These are phyloP conservation scores for Brachynemurus nebulosus DNA, from an alignment of 2,888 invertebrate genomes.

Conservation along the genomic window DNA sequence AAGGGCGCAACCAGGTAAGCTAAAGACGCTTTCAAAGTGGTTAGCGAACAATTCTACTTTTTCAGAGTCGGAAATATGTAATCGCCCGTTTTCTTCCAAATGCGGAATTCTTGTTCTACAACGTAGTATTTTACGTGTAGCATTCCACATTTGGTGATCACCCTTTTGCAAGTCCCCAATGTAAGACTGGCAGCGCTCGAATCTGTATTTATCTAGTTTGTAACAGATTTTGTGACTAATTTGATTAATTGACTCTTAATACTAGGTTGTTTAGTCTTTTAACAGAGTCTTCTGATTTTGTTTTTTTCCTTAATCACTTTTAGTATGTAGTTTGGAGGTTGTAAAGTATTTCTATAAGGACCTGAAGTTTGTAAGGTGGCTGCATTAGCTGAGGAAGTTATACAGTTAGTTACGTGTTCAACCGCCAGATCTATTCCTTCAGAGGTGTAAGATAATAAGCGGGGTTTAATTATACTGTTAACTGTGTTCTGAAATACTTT, in stretches of 20 bases:
- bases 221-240: not conserved
- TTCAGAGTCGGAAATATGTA: not conserved
- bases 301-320: not conserved
- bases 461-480: not conserved
- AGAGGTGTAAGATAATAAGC: not conserved
- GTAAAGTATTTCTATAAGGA: not conserved
- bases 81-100: not conserved
- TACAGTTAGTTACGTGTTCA: not conserved
- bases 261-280: not conserved
- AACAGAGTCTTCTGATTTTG: not conserved
- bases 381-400: not conserved
- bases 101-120: not conserved
- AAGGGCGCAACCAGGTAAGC: too few species aligned
- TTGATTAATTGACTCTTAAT: not conserved
- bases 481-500: not conserved
- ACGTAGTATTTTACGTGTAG: not conserved
- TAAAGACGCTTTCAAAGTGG: not conserved
- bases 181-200: not conserved
- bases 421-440: not conserved
- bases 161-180: not conserved
- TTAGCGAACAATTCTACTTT: not conserved
- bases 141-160: not conserved
- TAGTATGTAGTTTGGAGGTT: not conserved
- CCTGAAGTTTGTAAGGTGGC: not conserved
- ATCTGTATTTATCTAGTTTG: slow-evolving; percentile 2